phyloP scores from a whole-genome alignment of 1,140 invertebrate species.

The Matsumurasca onukii region DNA sequence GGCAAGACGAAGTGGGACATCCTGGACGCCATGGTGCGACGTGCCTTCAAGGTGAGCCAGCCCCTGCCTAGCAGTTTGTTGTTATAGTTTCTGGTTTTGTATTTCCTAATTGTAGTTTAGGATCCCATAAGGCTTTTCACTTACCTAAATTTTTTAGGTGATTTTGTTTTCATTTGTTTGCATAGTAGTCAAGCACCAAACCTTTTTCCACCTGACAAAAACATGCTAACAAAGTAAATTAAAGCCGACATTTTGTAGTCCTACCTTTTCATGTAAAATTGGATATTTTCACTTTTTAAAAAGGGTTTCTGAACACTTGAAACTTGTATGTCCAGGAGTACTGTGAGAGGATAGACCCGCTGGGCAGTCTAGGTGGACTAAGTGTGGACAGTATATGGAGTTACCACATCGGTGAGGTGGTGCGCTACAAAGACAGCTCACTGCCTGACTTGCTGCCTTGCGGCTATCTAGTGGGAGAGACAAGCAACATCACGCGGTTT shows the following conservation, averaged over 20 bases:
- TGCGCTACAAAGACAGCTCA: conserved; percentile 63
- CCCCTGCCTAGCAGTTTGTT: no score
- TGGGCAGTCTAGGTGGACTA: conserved; percentile 88
- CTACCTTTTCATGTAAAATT: no score
- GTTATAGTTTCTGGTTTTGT: no score
- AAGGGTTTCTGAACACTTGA: neutral
- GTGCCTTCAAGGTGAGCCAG: conserved; percentile 81
- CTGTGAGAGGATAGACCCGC: conserved; percentile 87
- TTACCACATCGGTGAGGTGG: conserved; percentile 90
- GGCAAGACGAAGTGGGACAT: conserved; percentile 95
- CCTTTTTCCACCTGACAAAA: no score
- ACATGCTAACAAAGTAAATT: no score
- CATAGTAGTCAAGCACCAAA: no score
- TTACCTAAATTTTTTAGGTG: no score
- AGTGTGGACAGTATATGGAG: conserved; percentile 86
- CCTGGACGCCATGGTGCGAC: conserved; percentile 85
- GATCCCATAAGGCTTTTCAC: no score
- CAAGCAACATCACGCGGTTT: conserved; percentile 53
- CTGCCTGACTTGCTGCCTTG: conserved; percentile 84
- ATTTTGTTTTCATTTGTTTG: no score
- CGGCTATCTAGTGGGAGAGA: conserved; percentile 89
- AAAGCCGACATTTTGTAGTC: no score
- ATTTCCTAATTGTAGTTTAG: no score
- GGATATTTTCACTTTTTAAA: neutral
- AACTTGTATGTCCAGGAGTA: conserved; percentile 64